Percentiles rank a stretch among this genome's conserved stretches.
Evolutionary conservation across 2,888 invertebrate genomes (phyloP).

Genomic region (Hemicrepidius hirtus): DNA sequence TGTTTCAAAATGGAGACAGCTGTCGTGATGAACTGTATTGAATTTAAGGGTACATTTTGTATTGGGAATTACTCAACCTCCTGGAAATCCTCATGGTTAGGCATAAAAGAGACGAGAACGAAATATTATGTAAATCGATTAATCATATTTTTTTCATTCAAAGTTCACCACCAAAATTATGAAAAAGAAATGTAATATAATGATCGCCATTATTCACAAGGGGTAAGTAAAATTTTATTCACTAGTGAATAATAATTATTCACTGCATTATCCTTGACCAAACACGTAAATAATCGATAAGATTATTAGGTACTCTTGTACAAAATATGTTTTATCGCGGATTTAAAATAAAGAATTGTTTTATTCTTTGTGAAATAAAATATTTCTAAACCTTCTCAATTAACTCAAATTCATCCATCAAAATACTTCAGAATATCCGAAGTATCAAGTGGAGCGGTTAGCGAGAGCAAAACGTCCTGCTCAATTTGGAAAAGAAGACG

Average conservation of each 20-base stretch:
- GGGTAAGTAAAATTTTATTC: no score
- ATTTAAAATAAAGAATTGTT: no score
- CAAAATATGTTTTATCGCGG: no score
- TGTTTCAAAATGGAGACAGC: slow-evolving; percentile 21
- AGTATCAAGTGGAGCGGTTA: not conserved
- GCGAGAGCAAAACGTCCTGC: slow-evolving; percentile 4
- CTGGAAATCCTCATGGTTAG: not conserved
- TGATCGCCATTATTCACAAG: no score
- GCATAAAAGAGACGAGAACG: not conserved
- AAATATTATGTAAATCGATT: slow-evolving; percentile 1
- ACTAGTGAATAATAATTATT: no score
- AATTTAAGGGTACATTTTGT: not conserved
- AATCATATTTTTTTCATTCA: not conserved
- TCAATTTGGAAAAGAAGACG: slow-evolving; percentile 27
- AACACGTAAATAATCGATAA: no score
- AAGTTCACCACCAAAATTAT: no score
- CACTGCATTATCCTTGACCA: no score
- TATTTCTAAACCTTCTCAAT: not conserved
- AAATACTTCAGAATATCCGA: slow-evolving; percentile 3
- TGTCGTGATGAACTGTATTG: slow-evolving; percentile 6
- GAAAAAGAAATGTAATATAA: no score
- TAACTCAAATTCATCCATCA: slow-evolving; percentile 20
- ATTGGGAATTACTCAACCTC: not conserved
- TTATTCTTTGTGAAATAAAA: not conserved
- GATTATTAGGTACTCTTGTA: no score